Evolutionary conservation across 2,888 invertebrate genomes (phyloP).

Genomic region (Rugalucina vietnamica): DNA sequence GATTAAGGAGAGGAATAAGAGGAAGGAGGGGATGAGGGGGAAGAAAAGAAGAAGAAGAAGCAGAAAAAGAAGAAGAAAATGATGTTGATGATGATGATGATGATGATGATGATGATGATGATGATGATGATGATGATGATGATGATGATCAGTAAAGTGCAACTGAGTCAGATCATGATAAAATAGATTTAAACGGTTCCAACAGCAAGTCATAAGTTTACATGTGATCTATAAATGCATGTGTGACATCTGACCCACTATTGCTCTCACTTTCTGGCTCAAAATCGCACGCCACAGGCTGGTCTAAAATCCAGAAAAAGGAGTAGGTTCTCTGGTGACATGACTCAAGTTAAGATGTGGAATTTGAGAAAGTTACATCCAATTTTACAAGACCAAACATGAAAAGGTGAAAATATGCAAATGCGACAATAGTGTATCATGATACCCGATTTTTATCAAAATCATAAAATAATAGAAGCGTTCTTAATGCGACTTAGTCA

Average conservation of each 20-base stretch:
- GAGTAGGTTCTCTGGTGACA: too few relatives aligned
- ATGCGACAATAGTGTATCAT: slow-evolving; percentile 13
- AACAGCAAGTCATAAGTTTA: too few relatives aligned
- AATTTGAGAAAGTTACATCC: slow-evolving; percentile 6
- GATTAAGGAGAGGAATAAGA: too few relatives aligned
- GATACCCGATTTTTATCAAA: slow-evolving; percentile 13
- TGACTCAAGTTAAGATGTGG: too few relatives aligned
- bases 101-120: not conserved
- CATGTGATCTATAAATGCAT: too few relatives aligned
- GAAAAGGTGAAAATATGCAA: slow-evolving; percentile 15
- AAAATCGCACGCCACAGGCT: too few relatives aligned
- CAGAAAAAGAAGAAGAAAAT: not conserved
- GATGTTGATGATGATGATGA: not conserved
- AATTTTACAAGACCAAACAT: not conserved
- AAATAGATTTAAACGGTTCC: too few relatives aligned
- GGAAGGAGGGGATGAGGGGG: too few relatives aligned
- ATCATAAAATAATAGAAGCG: slow-evolving; percentile 16
- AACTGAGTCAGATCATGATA: not conserved
- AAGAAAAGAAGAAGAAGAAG: too few relatives aligned
- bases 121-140: not conserved
- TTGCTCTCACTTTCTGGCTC: too few relatives aligned
- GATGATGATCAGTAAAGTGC: not conserved
- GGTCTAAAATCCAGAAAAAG: too few relatives aligned
- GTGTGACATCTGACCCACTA: too few relatives aligned
- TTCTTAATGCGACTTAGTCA: slow-evolving; percentile 11